phyloP scores from a whole-genome alignment of 2,797 vertebrate species.

The Sebastes trivittatus region DNA sequence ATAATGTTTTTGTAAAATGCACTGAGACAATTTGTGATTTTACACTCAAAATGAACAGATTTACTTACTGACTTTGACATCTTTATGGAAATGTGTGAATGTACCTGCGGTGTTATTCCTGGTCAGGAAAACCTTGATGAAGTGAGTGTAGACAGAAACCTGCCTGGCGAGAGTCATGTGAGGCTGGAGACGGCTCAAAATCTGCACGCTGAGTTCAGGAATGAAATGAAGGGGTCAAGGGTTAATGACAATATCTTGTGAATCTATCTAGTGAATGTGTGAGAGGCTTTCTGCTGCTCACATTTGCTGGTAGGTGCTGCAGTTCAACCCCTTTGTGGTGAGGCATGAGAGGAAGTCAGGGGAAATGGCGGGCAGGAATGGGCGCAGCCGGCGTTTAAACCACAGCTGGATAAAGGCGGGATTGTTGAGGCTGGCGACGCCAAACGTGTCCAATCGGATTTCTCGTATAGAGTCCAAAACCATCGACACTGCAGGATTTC shows the following conservation, averaged over 20 bases:
- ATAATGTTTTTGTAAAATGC: too few relatives aligned
- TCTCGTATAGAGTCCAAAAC: constrained; percentile 72
- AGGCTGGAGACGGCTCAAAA: constrained; percentile 48
- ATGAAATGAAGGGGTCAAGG: neutral
- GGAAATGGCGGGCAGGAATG: constrained; percentile 68
- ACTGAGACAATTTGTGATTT: neutral
- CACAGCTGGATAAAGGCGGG: constrained; percentile 61
- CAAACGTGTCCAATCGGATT: constrained; percentile 61
- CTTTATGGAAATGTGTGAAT: neutral
- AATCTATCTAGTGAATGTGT: neutral
- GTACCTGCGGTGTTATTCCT: constrained; percentile 63
- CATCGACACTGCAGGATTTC: constrained; percentile 13
- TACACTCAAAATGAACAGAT: neutral
- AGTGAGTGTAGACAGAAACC: constrained; percentile 54
- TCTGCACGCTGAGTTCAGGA: constrained; percentile 58
- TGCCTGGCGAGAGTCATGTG: constrained; percentile 30
- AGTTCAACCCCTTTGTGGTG: constrained; percentile 52
- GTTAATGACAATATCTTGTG: neutral
- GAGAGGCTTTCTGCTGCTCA: constrained; percentile 37
- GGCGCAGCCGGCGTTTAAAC: constrained; percentile 69
- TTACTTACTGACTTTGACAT: neutral
- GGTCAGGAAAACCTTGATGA: constrained; percentile 70
- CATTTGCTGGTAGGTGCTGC: constrained; percentile 73
- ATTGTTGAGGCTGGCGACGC: constrained; percentile 18
- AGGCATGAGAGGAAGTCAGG: constrained; percentile 73